Base-by-base conservation (phyloP, 2,113 vertebrate genomes). In the Thryonomys swinderianus region DNA sequence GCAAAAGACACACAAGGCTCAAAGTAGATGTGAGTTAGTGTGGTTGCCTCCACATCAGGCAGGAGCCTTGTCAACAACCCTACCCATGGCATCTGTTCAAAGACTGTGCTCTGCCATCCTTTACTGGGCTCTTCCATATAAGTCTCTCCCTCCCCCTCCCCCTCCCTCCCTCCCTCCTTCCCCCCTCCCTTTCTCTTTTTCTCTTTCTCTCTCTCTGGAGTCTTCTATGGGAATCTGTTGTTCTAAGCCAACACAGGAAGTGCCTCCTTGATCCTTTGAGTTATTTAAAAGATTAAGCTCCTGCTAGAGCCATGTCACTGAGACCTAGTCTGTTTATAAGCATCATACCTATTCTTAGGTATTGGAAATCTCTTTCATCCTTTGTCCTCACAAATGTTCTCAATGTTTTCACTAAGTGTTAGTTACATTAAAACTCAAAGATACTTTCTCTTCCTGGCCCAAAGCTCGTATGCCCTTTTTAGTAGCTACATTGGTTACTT, bases 401-500 rank as follows among this genome's bases (percentile, higher is more conserved):
- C n/a, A n/a, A n/a, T n/a, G n/a, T n/a, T n/a, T n/a, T n/a, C n/a
- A n/a, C n/a, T n/a, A n/a, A n/a, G n/a, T n/a, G n/a, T n/a, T n/a
- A n/a, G n/a, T 66, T 53, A 53, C 51, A 53, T 13, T 53, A 53
- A 13, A 53, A 53, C 51, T 71, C 83, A 82, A 45, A 86, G 30
- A 59, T 30, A 48, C 12, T 53, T n/a, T n/a, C n/a, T n/a, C n/a
- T n/a, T n/a, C n/a, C 30, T 76, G 18, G 40, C 64, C 67, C 32
- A 90, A 86, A 90, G 83, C 10, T 85, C 20, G 12, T 45, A 55
- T 78, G 59, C 92, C n/a, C 23, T 48, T 93, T 90, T 42, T 45
- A 13, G 40, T 16, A 57, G 18, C 55, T 57, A 57, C 16, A 57
- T 57, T 57, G 18, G 55, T 57, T 57, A 57, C 55, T 57, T 57